phyloP scores from a whole-genome alignment of 2,797 vertebrate genomes.

The Taeniopygia guttata region DNA sequence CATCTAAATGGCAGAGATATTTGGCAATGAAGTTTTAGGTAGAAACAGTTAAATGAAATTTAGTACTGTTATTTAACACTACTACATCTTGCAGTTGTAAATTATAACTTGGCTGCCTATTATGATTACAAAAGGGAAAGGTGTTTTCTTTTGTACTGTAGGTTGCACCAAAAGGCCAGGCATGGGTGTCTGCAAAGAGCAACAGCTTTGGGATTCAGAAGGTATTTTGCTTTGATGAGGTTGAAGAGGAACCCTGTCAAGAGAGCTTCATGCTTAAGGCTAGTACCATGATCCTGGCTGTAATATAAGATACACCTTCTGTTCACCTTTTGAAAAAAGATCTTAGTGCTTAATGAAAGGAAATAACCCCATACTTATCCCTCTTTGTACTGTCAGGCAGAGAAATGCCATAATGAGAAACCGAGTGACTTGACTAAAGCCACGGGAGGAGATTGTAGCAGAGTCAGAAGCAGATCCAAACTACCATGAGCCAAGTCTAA shows the following conservation, averaged over 20 bases:
- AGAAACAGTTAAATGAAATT: neutral
- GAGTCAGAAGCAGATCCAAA: neutral
- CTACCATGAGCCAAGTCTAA: neutral
- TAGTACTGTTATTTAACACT: neutral
- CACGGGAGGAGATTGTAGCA: neutral
- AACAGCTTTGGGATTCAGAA: neutral
- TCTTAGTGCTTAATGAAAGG: neutral
- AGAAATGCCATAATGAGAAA: constrained; percentile 1
- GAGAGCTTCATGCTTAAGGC: neutral
- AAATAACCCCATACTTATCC: neutral
- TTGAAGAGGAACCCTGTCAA: neutral
- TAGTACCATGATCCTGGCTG: neutral
- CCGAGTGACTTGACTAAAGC: neutral
- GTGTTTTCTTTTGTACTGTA: neutral
- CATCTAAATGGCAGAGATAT: neutral
- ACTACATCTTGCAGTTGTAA: neutral
- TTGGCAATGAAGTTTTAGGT: neutral
- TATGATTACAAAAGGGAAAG: neutral
- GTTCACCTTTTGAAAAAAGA: neutral
- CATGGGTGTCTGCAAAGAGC: neutral
- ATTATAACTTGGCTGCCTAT: neutral
- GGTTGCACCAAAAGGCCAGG: neutral
- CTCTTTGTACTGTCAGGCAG: neutral
- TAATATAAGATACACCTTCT: neutral
- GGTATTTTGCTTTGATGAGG: neutral